Conservation (phyloP, 2,113 vertebrate genomes). For the Sapajus apella region DNA sequence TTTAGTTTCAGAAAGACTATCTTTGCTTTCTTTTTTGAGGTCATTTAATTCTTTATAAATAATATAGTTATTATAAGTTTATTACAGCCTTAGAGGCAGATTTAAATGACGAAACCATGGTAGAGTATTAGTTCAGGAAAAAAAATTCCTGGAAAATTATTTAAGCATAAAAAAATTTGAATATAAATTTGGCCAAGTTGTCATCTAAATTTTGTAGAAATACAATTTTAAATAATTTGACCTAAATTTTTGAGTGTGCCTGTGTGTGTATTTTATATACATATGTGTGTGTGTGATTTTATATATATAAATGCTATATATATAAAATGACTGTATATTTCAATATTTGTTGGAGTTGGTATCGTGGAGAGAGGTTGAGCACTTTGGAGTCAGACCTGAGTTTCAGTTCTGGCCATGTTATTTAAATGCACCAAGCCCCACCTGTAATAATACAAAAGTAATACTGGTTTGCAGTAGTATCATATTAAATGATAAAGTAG, state of each 20-base stretch:
- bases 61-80: not conserved
- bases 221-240: slow-evolving; percentile 31
- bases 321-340: not conserved
- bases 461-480: not conserved
- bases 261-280: not conserved
- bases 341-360: not conserved
- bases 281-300: not conserved
- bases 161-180: slow-evolving; percentile 27
- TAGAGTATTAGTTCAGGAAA: slow-evolving; percentile 36
- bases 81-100: not conserved
- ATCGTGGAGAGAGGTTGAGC: not conserved
- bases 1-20: slow-evolving; percentile 41
- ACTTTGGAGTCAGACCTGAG: slow-evolving; percentile 6
- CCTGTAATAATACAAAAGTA: slow-evolving; percentile 21
- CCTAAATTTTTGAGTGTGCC: not conserved
- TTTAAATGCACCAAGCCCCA: slow-evolving; percentile 4
- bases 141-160: slow-evolving; percentile 16
- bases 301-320: not conserved
- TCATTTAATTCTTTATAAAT: slow-evolving; percentile 58
- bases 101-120: slow-evolving; percentile 37
- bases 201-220: slow-evolving; percentile 36
- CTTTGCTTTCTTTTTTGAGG: slow-evolving; percentile 39
- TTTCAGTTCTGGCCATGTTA: not conserved
- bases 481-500: slow-evolving; percentile 37
- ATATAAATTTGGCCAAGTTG: not conserved